Evolutionary conservation across 2,113 vertebrate species (phyloP), one percentile per base, ranked within the genome.

Genomic region (Tretioscincus oriximinensis): DNA sequence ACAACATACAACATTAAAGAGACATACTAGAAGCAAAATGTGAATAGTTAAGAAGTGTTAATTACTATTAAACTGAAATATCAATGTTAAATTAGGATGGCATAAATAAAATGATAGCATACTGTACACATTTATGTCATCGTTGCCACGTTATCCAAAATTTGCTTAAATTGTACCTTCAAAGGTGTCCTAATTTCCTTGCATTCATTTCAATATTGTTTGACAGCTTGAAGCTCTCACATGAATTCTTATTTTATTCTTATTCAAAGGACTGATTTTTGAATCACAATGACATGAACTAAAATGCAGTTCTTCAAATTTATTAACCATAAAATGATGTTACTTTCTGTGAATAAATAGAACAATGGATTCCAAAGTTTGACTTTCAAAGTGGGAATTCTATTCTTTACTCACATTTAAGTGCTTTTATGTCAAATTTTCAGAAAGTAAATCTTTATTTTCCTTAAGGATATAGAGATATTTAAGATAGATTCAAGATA

Each of bases 1-100:
- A 90, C 81, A 92, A 93, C 92, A 95, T n/a, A 49, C 66, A 94
- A 94, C 94, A 93, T 80, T 64, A 82, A 58, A 81, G 80, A 95
- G 88, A 95, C 93, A 90, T 76, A 92, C 54, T 82, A 21, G 91
- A 93, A 93, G 86, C 78, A 88, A 89, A 85, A 87, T 83, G 90
- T 87, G 81, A 90, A 91, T 83, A 90, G 49, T 90, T 81, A 87
- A 92, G 85, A 81, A 77, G 90, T 89, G 85, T 81, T 87, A 85
- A 90, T 86, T 84, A 26, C 16, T 66, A 64, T 90, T 87, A 86
- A 84, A 90, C 47, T 24, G 0, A 84, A 84, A 82, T 85, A 86
- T 72, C 78, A 90, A 35, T 47, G 54, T 84, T 45, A 83, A 73
- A 29, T 77, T 85, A 77, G 4, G 11, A 81, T 76, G 76, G 49